phyloP scores from a whole-genome alignment of 2,113 vertebrate species.

The Tachysurus vachellii region DNA sequence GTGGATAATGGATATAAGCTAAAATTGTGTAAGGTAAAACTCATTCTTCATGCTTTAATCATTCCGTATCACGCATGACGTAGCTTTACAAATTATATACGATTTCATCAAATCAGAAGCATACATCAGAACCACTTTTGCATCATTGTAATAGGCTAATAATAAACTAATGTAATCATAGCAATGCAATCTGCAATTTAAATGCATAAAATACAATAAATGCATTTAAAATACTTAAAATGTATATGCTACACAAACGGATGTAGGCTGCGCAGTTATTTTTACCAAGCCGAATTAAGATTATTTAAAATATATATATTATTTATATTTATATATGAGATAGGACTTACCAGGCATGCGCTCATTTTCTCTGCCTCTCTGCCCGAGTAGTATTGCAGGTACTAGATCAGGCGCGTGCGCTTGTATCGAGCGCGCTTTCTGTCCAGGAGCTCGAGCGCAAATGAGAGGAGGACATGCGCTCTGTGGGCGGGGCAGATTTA shows the following conservation, averaged over 20 bases:
- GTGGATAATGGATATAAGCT: not conserved
- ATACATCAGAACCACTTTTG: not conserved
- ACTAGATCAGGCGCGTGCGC: slow-evolving; percentile 37
- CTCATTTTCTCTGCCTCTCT: not conserved
- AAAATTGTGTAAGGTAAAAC: not conserved
- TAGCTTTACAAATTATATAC: not conserved
- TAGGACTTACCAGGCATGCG: slow-evolving; percentile 8
- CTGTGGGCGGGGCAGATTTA: slow-evolving; percentile 63
- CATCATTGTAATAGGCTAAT: not conserved
- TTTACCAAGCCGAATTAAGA: not conserved
- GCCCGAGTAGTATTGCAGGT: not conserved
- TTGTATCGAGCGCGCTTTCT: slow-evolving; percentile 68
- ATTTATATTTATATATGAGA: too few species aligned
- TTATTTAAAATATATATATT: not conserved
- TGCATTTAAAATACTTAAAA: not conserved
- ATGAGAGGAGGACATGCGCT: slow-evolving; percentile 53
- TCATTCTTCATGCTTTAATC: not conserved
- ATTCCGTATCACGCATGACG: not conserved
- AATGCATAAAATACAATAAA: too few species aligned
- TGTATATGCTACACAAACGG: not conserved
- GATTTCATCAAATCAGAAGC: not conserved
- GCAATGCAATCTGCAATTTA: not conserved
- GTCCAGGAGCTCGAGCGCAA: slow-evolving; percentile 52
- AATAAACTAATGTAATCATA: not conserved
- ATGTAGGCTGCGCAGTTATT: not conserved